A percentile compares a stretch with the other conserved stretches of the same genome.
Conservation (phyloP, 1,140 invertebrate genomes). For the Potamilus streckersoni region DNA sequence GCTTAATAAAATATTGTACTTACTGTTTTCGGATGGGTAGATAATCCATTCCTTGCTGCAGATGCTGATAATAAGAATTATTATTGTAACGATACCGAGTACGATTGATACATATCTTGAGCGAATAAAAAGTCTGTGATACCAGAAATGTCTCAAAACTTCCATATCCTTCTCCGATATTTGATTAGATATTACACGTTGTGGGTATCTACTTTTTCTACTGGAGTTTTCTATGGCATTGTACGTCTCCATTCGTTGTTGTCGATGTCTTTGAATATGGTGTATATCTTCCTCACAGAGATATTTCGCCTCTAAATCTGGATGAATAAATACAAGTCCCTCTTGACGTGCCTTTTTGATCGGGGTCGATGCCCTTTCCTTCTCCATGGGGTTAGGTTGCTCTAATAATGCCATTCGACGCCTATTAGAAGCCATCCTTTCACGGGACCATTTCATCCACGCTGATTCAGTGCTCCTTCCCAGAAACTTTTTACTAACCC, state of each 20-base stretch:
- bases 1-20: conserved; percentile 4
- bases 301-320: conserved; percentile 58
- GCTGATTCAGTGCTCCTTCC: conserved; percentile 46
- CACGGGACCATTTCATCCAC: conserved; percentile 63
- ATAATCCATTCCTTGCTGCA: conserved; percentile 20
- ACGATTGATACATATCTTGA: conserved; percentile 54
- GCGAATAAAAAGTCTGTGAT: conserved; percentile 58
- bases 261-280: conserved; percentile 52
- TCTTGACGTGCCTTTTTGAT: conserved; percentile 65
- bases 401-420: conserved; percentile 56
- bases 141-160: conserved; percentile 59
- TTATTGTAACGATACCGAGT: conserved; percentile 26
- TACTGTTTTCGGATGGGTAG: conserved; percentile 24
- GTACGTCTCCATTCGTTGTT: conserved; percentile 54
- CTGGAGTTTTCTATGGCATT: conserved; percentile 57
- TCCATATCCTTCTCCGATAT: conserved; percentile 57
- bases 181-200: conserved; percentile 41
- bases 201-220: conserved; percentile 43
- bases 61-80: conserved; percentile 25
- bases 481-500: conserved; percentile 40
- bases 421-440: conserved; percentile 56
- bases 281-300: conserved; percentile 61
- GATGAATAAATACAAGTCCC: conserved; percentile 60
- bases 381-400: conserved; percentile 39
- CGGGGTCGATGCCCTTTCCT: conserved; percentile 59